These are phyloP conservation scores for Melipona bicolor DNA, from an alignment of 2,888 invertebrate species.

Conservation along the genomic window DNA sequence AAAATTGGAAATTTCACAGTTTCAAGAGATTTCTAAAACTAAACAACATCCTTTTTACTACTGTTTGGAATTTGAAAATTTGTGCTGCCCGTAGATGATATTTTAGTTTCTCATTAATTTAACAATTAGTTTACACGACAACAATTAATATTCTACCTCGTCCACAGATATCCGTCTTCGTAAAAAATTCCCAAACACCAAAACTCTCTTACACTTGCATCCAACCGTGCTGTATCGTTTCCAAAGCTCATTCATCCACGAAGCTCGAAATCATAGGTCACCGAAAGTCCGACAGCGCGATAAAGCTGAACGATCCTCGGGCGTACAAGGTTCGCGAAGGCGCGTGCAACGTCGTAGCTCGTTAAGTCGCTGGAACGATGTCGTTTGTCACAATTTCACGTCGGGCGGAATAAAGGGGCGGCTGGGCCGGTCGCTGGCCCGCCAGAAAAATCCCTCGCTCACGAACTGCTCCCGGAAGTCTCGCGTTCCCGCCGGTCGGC, in stretches of 20 bases:
- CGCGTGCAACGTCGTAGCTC: constrained; percentile 46
- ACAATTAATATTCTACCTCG: too few species aligned
- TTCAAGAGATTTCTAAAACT: background rate
- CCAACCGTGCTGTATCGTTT: background rate
- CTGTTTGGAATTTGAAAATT: background rate
- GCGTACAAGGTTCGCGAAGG: background rate
- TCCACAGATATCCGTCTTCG: background rate
- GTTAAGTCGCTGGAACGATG: constrained; percentile 40
- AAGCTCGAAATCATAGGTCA: background rate
- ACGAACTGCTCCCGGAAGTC: constrained; percentile 66
- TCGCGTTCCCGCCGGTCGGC: constrained; percentile 55
- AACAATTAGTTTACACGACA: too few species aligned
- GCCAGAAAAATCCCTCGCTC: constrained; percentile 46
- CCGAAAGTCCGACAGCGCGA: background rate
- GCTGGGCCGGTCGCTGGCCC: background rate
- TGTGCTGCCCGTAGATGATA: too few species aligned
- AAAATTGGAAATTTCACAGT: too few species aligned
- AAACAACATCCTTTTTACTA: background rate
- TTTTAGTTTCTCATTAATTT: too few species aligned
- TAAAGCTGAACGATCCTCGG: background rate
- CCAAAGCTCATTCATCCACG: background rate
- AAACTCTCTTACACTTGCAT: background rate
- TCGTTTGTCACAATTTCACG: constrained; percentile 57
- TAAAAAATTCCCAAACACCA: background rate
- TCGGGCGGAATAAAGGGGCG: constrained; percentile 45